Conservation (phyloP, 53 echinoderm and acorn worm genomes). For the Stichopus horrens region DNA sequence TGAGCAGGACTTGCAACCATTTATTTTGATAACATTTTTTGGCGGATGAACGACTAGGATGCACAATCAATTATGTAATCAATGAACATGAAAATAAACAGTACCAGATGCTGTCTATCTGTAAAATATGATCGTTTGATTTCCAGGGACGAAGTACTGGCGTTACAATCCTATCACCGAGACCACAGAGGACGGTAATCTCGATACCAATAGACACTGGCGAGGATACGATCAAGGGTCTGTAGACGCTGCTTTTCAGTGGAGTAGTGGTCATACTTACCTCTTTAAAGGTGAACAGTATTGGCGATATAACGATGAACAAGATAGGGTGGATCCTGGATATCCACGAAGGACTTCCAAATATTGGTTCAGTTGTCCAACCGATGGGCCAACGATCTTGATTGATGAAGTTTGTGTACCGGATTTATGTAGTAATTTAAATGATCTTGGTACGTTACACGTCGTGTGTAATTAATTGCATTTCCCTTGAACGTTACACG, state of each 20-base stretch:
- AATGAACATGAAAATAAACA: too few species aligned
- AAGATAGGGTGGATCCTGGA: conserved; percentile 60
- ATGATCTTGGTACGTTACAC: too few species aligned
- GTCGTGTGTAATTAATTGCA: too few species aligned
- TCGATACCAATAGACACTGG: neutral
- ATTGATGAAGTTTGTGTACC: too few species aligned
- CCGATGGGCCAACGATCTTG: conserved; percentile 27
- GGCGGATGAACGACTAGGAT: too few species aligned
- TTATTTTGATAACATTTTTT: too few species aligned
- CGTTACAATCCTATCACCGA: neutral
- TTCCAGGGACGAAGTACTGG: neutral
- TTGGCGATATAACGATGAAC: conserved; percentile 73
- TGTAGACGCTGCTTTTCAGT: conserved; percentile 79
- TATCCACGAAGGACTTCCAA: conserved; percentile 66
- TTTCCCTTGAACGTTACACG: too few species aligned
- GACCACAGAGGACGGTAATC: neutral
- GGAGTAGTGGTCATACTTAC: conserved; percentile 92
- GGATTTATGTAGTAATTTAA: too few species aligned
- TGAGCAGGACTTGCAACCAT: too few species aligned
- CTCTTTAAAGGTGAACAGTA: conserved; percentile 79
- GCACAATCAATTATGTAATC: too few species aligned
- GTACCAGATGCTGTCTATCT: too few species aligned
- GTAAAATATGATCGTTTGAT: neutral
- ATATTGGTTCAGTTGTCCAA: conserved; percentile 73
- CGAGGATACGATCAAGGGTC: neutral